phyloP scores from a whole-genome alignment of 2,113 vertebrate species.

The Coracopsis vasa region DNA sequence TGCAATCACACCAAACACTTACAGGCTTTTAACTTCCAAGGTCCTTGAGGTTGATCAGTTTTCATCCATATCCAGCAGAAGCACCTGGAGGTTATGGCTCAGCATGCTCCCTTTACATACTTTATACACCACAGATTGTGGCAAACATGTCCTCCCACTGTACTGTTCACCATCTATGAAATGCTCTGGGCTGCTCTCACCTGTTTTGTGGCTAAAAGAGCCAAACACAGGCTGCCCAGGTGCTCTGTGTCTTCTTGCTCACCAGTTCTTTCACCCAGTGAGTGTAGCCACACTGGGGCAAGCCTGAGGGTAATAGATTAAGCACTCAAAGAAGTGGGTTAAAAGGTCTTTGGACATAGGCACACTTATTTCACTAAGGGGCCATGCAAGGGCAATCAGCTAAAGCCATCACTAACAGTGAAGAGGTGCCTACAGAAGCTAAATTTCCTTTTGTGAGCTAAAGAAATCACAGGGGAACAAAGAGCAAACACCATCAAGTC shows the following conservation, averaged over 20 bases:
- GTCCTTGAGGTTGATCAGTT: background rate
- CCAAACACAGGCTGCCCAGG: background rate
- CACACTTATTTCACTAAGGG: background rate
- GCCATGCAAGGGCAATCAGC: background rate
- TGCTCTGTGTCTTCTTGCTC: background rate
- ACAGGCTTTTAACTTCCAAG: background rate
- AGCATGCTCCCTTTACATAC: background rate
- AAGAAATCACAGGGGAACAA: background rate
- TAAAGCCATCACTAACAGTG: background rate
- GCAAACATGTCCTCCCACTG: rapidly evolving
- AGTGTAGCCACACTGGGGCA: background rate
- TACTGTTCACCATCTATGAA: background rate
- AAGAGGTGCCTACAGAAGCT: background rate
- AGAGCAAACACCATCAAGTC: background rate
- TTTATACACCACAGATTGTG: background rate
- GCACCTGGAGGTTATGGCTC: background rate
- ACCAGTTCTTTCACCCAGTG: background rate
- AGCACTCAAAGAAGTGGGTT: background rate
- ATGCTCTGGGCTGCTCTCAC: background rate
- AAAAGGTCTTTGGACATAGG: background rate
- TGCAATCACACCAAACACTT: background rate
- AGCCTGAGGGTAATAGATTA: background rate
- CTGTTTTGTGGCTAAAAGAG: background rate
- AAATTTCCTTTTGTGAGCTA: background rate
- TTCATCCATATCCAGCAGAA: background rate